Conservation (phyloP, 2,113 vertebrate species). For the Anhinga anhinga region DNA sequence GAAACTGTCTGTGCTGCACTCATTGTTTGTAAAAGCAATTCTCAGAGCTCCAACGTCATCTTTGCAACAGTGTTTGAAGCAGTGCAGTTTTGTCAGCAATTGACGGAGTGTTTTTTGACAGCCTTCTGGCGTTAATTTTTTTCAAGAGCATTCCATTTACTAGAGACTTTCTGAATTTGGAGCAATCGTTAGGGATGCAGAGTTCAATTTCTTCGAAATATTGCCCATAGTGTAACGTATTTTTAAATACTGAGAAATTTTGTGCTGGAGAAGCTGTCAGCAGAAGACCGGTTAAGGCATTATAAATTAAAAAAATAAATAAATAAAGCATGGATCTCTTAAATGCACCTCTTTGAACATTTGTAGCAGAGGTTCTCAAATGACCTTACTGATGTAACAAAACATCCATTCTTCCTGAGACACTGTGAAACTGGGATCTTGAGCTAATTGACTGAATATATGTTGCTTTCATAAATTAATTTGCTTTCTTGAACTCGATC, state of each 20-base stretch:
- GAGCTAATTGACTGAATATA: slow-evolving; percentile 38
- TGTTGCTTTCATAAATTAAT: slow-evolving; percentile 47
- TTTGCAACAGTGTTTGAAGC: neutral
- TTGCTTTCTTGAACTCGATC: slow-evolving; percentile 37
- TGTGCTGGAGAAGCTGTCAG: neutral
- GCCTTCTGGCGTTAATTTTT: neutral
- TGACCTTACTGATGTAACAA: neutral
- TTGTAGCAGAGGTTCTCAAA: neutral
- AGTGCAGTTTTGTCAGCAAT: neutral
- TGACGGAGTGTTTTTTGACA: neutral
- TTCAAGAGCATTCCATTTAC: neutral
- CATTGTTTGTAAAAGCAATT: neutral
- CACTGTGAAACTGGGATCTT: neutral
- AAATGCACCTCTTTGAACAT: slow-evolving; percentile 1
- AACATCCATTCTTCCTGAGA: slow-evolving; percentile 14
- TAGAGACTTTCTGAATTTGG: neutral
- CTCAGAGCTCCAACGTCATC: neutral
- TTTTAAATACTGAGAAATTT: neutral
- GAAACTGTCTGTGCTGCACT: neutral
- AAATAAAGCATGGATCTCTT: neutral
- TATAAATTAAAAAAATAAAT: no score
- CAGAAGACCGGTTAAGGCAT: neutral
- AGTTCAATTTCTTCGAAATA: neutral
- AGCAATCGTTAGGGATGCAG: neutral
- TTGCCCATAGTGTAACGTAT: neutral